Base-by-base conservation (phyloP, 1,140 invertebrate species). In the Platyscapa corneri region DNA sequence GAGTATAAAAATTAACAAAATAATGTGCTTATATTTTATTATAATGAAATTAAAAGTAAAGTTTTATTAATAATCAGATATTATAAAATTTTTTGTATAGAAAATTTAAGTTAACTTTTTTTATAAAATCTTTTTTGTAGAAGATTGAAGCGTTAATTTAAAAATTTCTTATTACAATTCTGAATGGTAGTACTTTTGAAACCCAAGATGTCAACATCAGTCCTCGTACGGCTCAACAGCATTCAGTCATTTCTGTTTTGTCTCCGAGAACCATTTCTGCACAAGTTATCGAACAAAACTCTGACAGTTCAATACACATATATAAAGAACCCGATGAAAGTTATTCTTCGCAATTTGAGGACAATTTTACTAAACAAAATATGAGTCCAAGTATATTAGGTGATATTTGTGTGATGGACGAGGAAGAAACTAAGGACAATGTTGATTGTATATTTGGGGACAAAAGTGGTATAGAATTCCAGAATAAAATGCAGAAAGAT, bases 391-490 rank as follows among this genome's bases (percentile, higher is more conserved):
- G 20, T 42, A 10, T 78, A 32, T 49, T 86, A 0, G 85, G 85
- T 5, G 85, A 86, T 2, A 23, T 42, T 27, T 85, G 84, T 20
- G 23, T 5, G 0, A 3, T 49, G 0, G 64, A 37, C 12, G 23
- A 72, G 32, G 30, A 53, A 10, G 42, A 20, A 16, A 60, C n/a
- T 0, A 14, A 39, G 7, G 46, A 42, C 10, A 27, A 76, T 34
- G 60, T 86, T 39, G 85, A 86, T 10, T 79, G 67, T 8, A 18
- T 86, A 16, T 86, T 86, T 27, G 85, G 85, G 0, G 85, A 86
- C n/a, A 60, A 23, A 23, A 86, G 81, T 46, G 76, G 67, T 23
- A 14, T 46, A 18, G 53, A 79, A 1, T 79, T 83, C 27, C 53
- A 77, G 2, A 56, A 83, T 0, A 86, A 86, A 27, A 34, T 56